Conservation (phyloP, 2,113 vertebrate genomes). For the Sapayoa aenigma region DNA sequence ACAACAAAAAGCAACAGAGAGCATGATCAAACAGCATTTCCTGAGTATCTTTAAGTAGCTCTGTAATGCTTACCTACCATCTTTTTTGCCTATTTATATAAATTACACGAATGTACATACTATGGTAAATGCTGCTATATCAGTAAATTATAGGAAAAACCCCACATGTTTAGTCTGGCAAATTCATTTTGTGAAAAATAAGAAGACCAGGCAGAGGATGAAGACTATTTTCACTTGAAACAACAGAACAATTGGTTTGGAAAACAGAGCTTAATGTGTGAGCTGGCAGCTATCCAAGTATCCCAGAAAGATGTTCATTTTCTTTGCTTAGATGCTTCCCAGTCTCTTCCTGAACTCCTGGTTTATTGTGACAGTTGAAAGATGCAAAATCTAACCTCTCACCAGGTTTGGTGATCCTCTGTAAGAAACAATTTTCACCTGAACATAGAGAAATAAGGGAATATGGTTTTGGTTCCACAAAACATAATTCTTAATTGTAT, state of each 20-base stretch:
- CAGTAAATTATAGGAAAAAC: background rate
- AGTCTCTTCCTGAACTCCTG: background rate
- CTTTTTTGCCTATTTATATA: background rate
- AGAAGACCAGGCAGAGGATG: conserved; percentile 14
- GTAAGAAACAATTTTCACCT: conserved; percentile 12
- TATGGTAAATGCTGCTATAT: background rate
- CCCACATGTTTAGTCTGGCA: background rate
- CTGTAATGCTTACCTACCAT: background rate
- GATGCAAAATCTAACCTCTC: conserved; percentile 25
- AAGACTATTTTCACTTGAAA: conserved; percentile 56
- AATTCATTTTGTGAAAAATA: conserved; percentile 23
- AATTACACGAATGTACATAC: background rate
- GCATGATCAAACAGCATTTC: background rate
- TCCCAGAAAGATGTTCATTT: conserved; percentile 53
- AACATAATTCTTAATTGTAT: background rate
- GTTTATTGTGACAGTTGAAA: background rate
- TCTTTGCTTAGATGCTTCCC: conserved; percentile 27
- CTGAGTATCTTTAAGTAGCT: background rate
- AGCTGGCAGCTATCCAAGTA: conserved; percentile 49
- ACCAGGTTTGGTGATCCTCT: background rate
- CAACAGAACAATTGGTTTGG: conserved; percentile 55
- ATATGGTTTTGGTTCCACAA: background rate
- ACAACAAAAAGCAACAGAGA: background rate
- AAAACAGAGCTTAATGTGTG: conserved; percentile 64
- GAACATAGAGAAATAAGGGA: background rate